Conservation (phyloP, 2,113 vertebrate species). For the Patagioenas fasciata region DNA sequence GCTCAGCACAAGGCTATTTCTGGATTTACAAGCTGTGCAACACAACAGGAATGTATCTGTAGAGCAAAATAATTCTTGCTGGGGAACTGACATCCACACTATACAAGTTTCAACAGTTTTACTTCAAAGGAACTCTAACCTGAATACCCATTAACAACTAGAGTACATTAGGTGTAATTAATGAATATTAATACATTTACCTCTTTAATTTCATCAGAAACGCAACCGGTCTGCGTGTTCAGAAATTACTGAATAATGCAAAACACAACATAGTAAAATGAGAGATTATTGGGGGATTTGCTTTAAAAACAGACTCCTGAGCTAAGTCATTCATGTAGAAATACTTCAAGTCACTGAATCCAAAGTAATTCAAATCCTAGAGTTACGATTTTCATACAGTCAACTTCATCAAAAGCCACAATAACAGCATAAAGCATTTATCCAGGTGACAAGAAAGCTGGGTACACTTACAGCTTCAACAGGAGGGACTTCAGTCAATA, state of each 20-base stretch:
- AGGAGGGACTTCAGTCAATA: not conserved
- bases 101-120: not conserved
- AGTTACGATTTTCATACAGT: not conserved
- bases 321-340: not conserved
- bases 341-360: not conserved
- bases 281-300: not conserved
- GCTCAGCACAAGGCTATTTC: not conserved
- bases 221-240: not conserved
- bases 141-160: not conserved
- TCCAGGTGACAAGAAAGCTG: not conserved
- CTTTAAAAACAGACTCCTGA: not conserved
- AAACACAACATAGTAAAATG: not conserved
- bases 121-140: not conserved
- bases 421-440: not conserved
- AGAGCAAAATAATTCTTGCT: not conserved
- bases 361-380: not conserved
- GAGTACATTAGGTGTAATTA: not conserved
- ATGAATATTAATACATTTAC: not conserved
- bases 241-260: not conserved
- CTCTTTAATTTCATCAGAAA: not conserved
- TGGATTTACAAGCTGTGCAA: not conserved
- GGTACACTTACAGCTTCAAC: not conserved
- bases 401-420: not conserved
- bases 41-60: not conserved
- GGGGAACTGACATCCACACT: not conserved